Base-by-base conservation (phyloP, 1,140 invertebrate genomes). In the Philotrypesis tridentata region DNA sequence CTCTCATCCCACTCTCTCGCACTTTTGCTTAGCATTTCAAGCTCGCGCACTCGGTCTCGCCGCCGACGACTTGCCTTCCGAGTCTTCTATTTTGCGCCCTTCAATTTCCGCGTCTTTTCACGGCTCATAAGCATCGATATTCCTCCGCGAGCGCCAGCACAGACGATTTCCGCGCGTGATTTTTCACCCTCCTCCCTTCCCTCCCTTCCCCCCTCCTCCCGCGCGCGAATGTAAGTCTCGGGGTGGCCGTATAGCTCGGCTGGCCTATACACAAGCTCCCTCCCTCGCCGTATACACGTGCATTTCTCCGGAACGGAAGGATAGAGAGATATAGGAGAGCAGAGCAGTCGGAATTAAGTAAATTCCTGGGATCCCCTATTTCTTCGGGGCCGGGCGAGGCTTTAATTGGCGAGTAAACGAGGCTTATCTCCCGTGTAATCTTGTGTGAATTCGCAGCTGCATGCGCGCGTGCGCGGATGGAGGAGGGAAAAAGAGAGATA, bases 111-210 rank as follows among this genome's bases (percentile, higher is more conserved):
- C 37, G 60, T 9, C 31, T 37, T 76, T 65, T 40, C 74, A 37
- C 14, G 40, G 23, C 74, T 76, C 9, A 25, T 65, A 76, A 23
- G 55, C 60, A 9, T 40, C 74, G 31, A 76, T 76, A 76, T 40
- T 40, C 6, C 60, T 65, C 2, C 60, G 33, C 55, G 27, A 0
- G 60, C 12, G 21, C 5, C 2, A 12, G 17, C 7, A 12, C 43
- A 21, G 48, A 55, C 48, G 48, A 55, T 55, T 55, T 55, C 21
- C 21, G 17, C 48, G 48, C 48, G 48, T 55, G 48, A 55, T 55
- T 55, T 55, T 55, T 55, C 48, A 55, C 48, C 48, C 48, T 17
- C 3, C 33, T 37, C 9, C 9, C 33, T 37, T 37, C 4, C 3
- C 3, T 37, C 3, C 33, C 4, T 37, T 37, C 33, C n/a, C n/a